Percentiles rank a stretch among this genome's conserved stretches.
phyloP scores from a whole-genome alignment of 2,113 vertebrate genomes.

The Muscicapa adusta region DNA sequence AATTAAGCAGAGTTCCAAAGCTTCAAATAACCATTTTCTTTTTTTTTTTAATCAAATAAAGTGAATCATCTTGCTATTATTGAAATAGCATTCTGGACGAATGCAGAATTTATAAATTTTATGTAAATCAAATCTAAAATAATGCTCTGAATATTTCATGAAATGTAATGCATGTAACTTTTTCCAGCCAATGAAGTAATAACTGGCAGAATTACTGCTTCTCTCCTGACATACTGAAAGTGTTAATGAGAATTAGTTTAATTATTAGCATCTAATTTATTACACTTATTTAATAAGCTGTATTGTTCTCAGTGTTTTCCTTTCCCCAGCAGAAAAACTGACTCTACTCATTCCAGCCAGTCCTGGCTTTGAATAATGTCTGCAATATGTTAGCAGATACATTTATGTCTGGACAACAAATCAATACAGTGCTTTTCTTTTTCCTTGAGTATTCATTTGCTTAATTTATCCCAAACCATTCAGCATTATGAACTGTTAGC shows the following conservation, averaged over 20 bases:
- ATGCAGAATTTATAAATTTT: slow-evolving; percentile 65
- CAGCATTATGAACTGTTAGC: slow-evolving; percentile 68
- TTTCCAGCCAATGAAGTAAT: slow-evolving; percentile 45
- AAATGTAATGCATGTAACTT: slow-evolving; percentile 41
- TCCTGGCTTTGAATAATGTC: slow-evolving; percentile 72
- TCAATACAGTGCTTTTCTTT: slow-evolving; percentile 78
- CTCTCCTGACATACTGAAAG: slow-evolving; percentile 37
- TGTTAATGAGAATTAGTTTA: slow-evolving; percentile 59
- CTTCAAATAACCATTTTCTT: slow-evolving; percentile 68
- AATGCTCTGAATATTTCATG: slow-evolving; percentile 51
- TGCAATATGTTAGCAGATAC: slow-evolving; percentile 87
- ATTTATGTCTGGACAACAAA: slow-evolving; percentile 89
- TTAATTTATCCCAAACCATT: slow-evolving; percentile 73
- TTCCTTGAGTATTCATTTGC: slow-evolving; percentile 76
- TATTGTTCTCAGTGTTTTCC: slow-evolving; percentile 17
- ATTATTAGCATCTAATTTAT: slow-evolving; percentile 62
- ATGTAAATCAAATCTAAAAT: slow-evolving; percentile 60
- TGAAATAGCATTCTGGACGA: slow-evolving; percentile 61
- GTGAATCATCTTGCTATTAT: slow-evolving; percentile 64
- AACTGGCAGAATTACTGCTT: slow-evolving; percentile 48
- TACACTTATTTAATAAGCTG: slow-evolving; percentile 50
- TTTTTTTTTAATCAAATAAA: slow-evolving; percentile 65
- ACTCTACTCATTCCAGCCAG: slow-evolving; percentile 64
- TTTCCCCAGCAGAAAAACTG: slow-evolving; percentile 64
- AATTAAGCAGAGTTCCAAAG: slow-evolving; percentile 71